Conservation (phyloP, 2,113 vertebrate species). For the Sphyrna mokarran region DNA sequence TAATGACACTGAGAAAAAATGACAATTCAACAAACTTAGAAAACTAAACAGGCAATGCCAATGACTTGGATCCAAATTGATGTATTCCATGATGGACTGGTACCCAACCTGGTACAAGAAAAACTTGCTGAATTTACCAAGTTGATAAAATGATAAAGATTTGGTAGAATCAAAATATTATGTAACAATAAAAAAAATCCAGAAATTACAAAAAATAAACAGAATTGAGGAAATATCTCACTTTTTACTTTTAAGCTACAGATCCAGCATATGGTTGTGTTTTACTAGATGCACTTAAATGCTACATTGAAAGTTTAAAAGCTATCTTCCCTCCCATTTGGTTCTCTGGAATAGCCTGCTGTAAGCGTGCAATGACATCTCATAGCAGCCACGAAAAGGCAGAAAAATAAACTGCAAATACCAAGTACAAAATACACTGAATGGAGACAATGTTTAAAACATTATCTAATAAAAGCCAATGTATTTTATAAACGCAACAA, state of each 20-base stretch:
- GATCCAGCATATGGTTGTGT: neutral
- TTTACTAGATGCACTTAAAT: neutral
- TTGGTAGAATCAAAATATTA: neutral
- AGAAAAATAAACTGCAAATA: neutral
- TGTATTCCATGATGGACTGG: neutral
- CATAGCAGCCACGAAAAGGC: neutral
- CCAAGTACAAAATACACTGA: neutral
- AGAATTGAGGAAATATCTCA: neutral
- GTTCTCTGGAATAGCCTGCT: conserved; percentile 29
- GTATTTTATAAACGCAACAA: neutral
- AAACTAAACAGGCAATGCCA: neutral
- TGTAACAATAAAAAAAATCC: neutral
- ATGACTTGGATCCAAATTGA: neutral
- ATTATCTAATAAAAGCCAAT: neutral
- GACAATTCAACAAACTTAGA: neutral
- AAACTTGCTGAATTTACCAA: neutral
- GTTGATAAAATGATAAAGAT: neutral
- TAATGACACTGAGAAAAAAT: too few species aligned
- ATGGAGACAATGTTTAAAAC: neutral
- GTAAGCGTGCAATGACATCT: neutral
- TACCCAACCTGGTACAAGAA: neutral
- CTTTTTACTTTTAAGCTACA: neutral
- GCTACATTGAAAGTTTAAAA: neutral
- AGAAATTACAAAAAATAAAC: neutral
- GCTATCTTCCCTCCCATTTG: neutral